Conservation (phyloP, 1,140 invertebrate genomes). For the Daktulosphaira vitifoliae region DNA sequence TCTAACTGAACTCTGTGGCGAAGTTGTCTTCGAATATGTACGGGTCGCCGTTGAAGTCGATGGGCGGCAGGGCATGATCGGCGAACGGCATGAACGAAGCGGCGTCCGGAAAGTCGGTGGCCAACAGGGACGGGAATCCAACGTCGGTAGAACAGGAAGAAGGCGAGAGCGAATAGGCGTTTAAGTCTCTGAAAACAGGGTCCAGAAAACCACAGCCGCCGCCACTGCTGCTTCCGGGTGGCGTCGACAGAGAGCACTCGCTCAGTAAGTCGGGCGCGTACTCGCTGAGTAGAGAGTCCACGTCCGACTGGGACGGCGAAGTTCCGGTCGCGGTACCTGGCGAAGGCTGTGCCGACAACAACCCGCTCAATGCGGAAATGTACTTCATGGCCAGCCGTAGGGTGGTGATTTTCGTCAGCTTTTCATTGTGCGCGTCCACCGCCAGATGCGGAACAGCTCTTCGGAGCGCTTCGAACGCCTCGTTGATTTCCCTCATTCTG, state of each 20-base stretch:
- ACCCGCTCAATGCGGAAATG: conserved; percentile 50
- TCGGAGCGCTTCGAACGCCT: conserved; percentile 70
- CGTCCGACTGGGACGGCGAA: conserved; percentile 31
- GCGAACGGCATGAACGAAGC: conserved; percentile 21
- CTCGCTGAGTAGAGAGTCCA: conserved; percentile 35
- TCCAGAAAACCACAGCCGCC: not conserved
- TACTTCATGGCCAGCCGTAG: conserved; percentile 56
- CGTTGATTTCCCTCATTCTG: conserved; percentile 81
- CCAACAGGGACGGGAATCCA: not conserved
- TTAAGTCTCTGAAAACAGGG: not conserved
- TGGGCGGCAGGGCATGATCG: conserved; percentile 19
- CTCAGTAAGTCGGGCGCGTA: conserved; percentile 17
- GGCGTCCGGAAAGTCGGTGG: conserved; percentile 21
- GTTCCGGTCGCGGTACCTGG: not conserved
- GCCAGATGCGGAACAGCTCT: conserved; percentile 55
- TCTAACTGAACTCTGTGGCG: conserved; percentile 23
- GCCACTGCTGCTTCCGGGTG: conserved; percentile 18
- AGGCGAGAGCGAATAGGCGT: conserved; percentile 6
- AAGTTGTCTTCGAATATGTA: conserved; percentile 29
- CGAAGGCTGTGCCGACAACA: conserved; percentile 31
- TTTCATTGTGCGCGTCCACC: conserved; percentile 42
- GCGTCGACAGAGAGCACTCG: not conserved
- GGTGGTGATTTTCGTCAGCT: conserved; percentile 56
- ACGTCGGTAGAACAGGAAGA: conserved; percentile 20
- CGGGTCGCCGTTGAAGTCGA: conserved; percentile 30